These are phyloP conservation scores for Porites lobata DNA, from an alignment of 92 coral and sea anemone genomes.

Conservation along the genomic window DNA sequence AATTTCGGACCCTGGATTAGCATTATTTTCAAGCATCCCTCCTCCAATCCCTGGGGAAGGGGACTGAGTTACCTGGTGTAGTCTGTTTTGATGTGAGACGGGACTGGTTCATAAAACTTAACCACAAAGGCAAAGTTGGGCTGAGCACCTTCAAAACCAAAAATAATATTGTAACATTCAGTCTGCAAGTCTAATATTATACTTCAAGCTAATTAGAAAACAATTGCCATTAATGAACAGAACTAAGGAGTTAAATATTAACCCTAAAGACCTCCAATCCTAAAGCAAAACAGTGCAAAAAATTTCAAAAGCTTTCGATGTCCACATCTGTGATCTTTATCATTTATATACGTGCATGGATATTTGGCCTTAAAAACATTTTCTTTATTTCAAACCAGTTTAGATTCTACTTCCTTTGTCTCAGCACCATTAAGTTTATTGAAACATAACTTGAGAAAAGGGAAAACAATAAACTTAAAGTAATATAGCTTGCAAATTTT, in stretches of 20 bases:
- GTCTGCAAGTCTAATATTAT: neutral
- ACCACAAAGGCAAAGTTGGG: conserved; percentile 92
- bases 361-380: no score
- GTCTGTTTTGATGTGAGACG: conserved; percentile 90
- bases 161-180: neutral
- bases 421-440: no score
- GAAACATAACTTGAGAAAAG: no score
- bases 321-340: neutral
- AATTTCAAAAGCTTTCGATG: neutral
- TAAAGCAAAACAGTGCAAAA: neutral
- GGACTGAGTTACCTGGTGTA: conserved; percentile 79
- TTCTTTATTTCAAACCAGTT: no score
- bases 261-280: neutral
- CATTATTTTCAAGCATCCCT: no score
- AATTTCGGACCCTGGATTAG: no score
- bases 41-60: no score
- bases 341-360: no score
- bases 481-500: no score
- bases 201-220: neutral
- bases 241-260: no score
- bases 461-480: no score
- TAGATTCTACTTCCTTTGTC: no score
- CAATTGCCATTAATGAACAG: neutral
- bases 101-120: conserved; percentile 97
- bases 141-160: conserved; percentile 71